phyloP scores from a whole-genome alignment of 1,140 invertebrate species.

The Antheraea mylitta region DNA sequence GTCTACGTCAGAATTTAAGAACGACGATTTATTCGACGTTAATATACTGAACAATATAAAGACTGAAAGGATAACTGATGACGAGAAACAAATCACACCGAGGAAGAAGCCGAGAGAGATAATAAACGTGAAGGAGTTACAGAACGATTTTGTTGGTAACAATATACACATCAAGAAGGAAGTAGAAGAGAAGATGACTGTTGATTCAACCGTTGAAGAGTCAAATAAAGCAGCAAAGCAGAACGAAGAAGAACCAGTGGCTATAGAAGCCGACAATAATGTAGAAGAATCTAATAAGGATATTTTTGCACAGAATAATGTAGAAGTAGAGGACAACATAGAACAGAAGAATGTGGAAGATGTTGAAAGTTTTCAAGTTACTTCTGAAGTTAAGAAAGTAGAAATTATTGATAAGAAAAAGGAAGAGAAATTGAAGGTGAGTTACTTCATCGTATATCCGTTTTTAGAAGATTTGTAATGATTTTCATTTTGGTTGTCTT shows the following conservation, averaged over 20 bases:
- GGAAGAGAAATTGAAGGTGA: conserved; percentile 12
- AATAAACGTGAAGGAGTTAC: conserved; percentile 67
- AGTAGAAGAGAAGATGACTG: conserved; percentile 16
- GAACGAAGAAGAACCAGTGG: conserved; percentile 14
- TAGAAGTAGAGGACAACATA: conserved; percentile 5
- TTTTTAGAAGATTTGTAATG: too few relatives aligned
- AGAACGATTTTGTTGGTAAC: conserved; percentile 61
- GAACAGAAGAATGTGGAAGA: conserved; percentile 15
- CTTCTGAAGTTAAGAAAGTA: conserved; percentile 6
- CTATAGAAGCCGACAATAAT: neutral
- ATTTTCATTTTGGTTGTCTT: too few relatives aligned
- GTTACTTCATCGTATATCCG: neutral
- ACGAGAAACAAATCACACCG: conserved; percentile 58
- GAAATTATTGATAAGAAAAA: conserved; percentile 5
- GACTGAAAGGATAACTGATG: conserved; percentile 61
- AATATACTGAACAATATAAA: conserved; percentile 71
- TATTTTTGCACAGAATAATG: neutral
- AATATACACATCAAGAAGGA: conserved; percentile 61
- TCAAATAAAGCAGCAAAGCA: neutral
- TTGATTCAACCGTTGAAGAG: neutral
- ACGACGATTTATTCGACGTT: conserved; percentile 64
- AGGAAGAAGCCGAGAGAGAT: conserved; percentile 60
- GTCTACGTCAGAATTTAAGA: conserved; percentile 44
- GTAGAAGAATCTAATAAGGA: neutral
- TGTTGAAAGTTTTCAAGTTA: neutral